Evolutionary conservation across 1,140 invertebrate species (phyloP).

Genomic region (Drosophila bipectinata): DNA sequence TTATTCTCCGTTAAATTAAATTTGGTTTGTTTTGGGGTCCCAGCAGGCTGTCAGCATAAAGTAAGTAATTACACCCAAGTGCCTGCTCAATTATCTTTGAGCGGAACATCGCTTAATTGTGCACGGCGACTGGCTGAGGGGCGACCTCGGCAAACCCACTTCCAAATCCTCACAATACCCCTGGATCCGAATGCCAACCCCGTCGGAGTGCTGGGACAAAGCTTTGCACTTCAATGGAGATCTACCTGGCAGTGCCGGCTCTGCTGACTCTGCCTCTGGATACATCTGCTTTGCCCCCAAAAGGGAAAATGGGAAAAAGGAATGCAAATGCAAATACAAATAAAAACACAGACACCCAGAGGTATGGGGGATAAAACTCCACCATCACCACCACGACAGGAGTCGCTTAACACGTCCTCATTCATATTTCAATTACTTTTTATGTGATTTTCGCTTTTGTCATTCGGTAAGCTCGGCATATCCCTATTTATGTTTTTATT

Average conservation of each 20-base stretch:
- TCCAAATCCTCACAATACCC: constrained; percentile 11
- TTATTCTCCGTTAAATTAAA: constrained; percentile 67
- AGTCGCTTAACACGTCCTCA: constrained; percentile 64
- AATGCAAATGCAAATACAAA: constrained; percentile 50
- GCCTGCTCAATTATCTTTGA: constrained; percentile 83
- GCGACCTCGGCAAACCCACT: neutral
- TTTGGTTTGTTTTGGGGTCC: constrained; percentile 40
- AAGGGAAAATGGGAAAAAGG: constrained; percentile 4
- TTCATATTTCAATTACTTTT: constrained; percentile 83
- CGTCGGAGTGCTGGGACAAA: constrained; percentile 46
- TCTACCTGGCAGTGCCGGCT: constrained; percentile 7
- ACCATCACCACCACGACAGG: neutral
- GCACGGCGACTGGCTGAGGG: constrained; percentile 30
- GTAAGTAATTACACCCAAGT: constrained; percentile 83
- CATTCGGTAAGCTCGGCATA: constrained; percentile 63
- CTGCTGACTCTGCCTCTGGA: neutral
- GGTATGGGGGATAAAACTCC: constrained; percentile 2
- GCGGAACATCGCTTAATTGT: constrained; percentile 75
- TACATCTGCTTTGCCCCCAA: constrained; percentile 26
- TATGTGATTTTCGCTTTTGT: constrained; percentile 81
- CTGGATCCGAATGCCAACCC: constrained; percentile 11
- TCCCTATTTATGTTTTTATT: constrained; percentile 80
- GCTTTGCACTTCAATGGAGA: constrained; percentile 62
- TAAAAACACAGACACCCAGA: constrained; percentile 25
- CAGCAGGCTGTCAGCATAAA: constrained; percentile 64